Base-by-base conservation (phyloP, 2,797 vertebrate genomes). In the Rhincodon typus region DNA sequence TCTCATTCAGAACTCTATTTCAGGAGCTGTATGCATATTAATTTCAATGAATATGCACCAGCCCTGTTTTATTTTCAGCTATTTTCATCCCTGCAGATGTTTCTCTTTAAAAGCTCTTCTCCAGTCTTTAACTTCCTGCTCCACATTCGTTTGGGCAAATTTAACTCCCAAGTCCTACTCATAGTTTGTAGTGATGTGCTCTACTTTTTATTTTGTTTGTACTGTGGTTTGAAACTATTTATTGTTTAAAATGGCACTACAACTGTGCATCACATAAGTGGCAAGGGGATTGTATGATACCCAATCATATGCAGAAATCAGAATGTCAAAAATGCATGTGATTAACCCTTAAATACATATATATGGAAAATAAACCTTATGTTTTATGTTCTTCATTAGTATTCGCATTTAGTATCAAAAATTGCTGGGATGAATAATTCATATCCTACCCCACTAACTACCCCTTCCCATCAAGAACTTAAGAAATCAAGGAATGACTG, bases 31-130 rank as follows among this genome's bases (percentile, higher is more conserved):
- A 57, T 62, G 87, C 30, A 62, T 90, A 90, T 30, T 57, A 53
- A 90, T 91, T 91, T 66, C 53, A 30, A 91, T 66, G 88, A 66
- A 91, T 66, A 91, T 91, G 34, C 62, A 66, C 88, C 87, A 91
- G 6, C 27, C 23, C 50, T 57, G 30, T 34, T 66, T 66, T 91
- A 91, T 91, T 91, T n/a, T n/a, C 88, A 66, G 88, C 66, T 46
- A 23, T 70, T 34, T 70, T 70, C 23, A 38, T 46, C 62, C 66
- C 38, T 23, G 23, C 53, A 94, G 91, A 70, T 94, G 91, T 70
- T 94, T 69, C 88, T 34, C 30, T 62, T 91, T 66, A 57, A 62
- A 91, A 34, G n/a, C 42, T 10, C 82, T 84, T 84, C 1, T 25
- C 19, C 19, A 84, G 19, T 57, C 57, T 57, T 90, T 91, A 27